Conservation (phyloP, 2,797 vertebrate species). For the Ctenochaetus hawaiiensis region DNA sequence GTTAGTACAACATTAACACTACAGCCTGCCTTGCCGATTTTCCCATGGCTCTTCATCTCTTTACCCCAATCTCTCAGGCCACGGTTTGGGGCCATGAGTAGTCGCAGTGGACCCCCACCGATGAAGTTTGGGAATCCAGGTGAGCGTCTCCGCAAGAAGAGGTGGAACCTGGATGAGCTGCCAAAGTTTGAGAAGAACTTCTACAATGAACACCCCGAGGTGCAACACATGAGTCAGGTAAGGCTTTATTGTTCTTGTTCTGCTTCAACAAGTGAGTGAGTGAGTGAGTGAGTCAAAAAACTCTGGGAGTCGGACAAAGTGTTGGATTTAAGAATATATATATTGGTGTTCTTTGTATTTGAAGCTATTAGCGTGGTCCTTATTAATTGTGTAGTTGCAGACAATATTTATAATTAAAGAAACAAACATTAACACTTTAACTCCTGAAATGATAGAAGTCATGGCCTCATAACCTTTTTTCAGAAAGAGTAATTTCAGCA, state of each 20-base stretch:
- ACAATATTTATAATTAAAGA: background rate
- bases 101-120: conserved; percentile 88
- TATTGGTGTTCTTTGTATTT: background rate
- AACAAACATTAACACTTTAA: background rate
- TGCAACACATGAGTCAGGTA: conserved; percentile 92
- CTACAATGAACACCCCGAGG: conserved; percentile 91
- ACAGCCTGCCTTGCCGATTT: background rate
- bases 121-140: conserved; percentile 96
- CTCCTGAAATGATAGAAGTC: background rate
- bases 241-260: conserved; percentile 77
- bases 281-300: conserved; percentile 12
- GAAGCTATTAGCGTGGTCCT: background rate
- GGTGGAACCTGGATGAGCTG: conserved; percentile 94
- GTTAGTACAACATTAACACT: background rate
- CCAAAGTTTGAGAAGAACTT: conserved; percentile 99
- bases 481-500: background rate
- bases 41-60: background rate
- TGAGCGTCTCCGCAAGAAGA: conserved; percentile 94
- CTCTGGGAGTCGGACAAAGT: background rate
- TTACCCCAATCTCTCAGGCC: conserved; percentile 57
- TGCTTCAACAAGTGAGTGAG: background rate
- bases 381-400: background rate
- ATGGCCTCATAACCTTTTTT: background rate
- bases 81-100: conserved; percentile 85
- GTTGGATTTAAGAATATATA: background rate